phyloP scores from a whole-genome alignment of 2,888 invertebrate species.

The Portevinia maculata region DNA sequence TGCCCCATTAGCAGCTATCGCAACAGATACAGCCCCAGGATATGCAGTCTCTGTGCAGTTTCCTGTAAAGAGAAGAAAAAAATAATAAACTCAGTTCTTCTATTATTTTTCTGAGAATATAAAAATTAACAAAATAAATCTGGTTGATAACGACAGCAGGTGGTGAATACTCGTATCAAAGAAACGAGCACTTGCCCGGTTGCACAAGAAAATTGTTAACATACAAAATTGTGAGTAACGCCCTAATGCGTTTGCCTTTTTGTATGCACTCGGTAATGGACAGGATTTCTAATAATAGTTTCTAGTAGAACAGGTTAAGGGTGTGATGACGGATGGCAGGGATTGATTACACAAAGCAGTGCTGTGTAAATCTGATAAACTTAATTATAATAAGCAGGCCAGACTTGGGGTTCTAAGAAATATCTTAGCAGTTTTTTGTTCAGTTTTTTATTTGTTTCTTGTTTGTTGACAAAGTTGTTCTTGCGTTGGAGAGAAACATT shows the following conservation, averaged over 20 bases:
- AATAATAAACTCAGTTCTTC: conserved; percentile 1
- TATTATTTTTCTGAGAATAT: conserved; percentile 20
- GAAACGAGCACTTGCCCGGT: conserved; percentile 23
- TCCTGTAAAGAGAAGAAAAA: conserved; percentile 41
- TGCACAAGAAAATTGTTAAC: conserved; percentile 35
- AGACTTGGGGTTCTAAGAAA: too few relatives aligned
- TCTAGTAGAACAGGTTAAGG: conserved; percentile 40
- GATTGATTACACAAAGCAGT: background rate
- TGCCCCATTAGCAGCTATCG: conserved; percentile 55
- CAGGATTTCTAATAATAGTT: conserved; percentile 56
- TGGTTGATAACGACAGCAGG: conserved; percentile 45
- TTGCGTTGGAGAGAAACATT: too few relatives aligned
- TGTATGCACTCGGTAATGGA: conserved; percentile 14
- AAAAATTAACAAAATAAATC: conserved; percentile 44
- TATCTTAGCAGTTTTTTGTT: too few relatives aligned
- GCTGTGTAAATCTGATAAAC: background rate
- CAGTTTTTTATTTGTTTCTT: too few relatives aligned
- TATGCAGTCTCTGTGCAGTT: background rate
- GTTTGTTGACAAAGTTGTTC: too few relatives aligned
- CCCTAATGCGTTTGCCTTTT: conserved; percentile 30
- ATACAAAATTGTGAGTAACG: conserved; percentile 14
- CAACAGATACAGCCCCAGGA: conserved; percentile 45
- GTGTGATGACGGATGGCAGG: too few relatives aligned
- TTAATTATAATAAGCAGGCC: background rate
- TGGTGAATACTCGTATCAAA: conserved; percentile 51